Evolutionary conservation across 2,113 vertebrate genomes (phyloP).

Genomic region (Sebastes schlegelii): DNA sequence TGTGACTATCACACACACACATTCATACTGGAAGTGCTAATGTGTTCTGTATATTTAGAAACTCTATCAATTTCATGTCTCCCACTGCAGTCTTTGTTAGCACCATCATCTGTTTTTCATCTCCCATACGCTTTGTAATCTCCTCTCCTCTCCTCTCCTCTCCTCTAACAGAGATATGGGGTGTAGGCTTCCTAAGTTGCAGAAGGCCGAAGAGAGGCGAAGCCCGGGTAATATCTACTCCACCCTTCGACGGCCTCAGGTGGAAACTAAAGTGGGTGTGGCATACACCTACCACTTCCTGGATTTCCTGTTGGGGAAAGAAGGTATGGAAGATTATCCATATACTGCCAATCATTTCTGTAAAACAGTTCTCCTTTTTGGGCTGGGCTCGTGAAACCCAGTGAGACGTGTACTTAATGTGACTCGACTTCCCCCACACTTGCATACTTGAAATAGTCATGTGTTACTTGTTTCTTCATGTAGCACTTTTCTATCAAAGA

Average conservation of each 20-base stretch:
- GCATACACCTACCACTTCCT: conserved; percentile 94
- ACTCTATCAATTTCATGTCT: conserved; percentile 50
- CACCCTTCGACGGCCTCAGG: conserved; percentile 93
- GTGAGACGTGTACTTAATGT: conserved; percentile 11
- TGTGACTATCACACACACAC: conserved; percentile 47
- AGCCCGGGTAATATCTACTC: conserved; percentile 98
- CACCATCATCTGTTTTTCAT: neutral
- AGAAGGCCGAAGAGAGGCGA: conserved; percentile 89
- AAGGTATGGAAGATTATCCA: conserved; percentile 82
- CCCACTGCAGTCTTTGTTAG: conserved; percentile 37
- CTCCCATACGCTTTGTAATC: neutral
- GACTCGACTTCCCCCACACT: conserved; percentile 38
- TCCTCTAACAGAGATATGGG: conserved; percentile 86
- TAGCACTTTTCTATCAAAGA: neutral
- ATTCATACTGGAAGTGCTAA: conserved; percentile 48
- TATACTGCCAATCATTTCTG: neutral
- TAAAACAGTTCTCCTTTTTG: conserved; percentile 7
- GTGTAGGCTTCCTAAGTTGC: conserved; percentile 92
- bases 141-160: conserved; percentile 10
- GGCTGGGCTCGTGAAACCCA: conserved; percentile 11
- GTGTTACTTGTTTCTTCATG: conserved; percentile 14
- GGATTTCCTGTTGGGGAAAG: conserved; percentile 92
- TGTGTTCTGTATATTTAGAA: conserved; percentile 71
- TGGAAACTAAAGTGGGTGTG: conserved; percentile 94
- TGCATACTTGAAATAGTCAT: conserved; percentile 48